Evolutionary conservation across 2,888 invertebrate species (phyloP).

Genomic region (Xestia sexstrigata): DNA sequence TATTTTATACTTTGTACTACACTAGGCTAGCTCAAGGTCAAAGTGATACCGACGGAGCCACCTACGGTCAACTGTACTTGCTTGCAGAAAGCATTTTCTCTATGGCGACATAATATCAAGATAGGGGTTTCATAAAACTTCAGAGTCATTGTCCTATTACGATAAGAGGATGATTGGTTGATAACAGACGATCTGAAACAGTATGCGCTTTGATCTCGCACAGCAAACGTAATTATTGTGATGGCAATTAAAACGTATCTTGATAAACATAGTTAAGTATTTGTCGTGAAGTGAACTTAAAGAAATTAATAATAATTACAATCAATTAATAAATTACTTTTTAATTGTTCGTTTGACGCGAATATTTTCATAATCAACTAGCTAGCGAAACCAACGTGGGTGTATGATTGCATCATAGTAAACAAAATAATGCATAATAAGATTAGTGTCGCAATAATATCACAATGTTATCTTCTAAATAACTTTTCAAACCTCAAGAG

Average conservation of each 20-base stretch:
- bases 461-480: slow-evolving; percentile 22
- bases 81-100: slow-evolving; percentile 44
- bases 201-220: slow-evolving; percentile 70
- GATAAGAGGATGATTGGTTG: slow-evolving; percentile 75
- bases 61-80: slow-evolving; percentile 3
- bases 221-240: slow-evolving; percentile 68
- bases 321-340: slow-evolving; percentile 43
- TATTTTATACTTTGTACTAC: background rate
- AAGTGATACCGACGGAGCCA: background rate
- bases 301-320: slow-evolving; percentile 47
- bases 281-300: slow-evolving; percentile 46
- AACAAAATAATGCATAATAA: slow-evolving; percentile 8
- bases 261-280: slow-evolving; percentile 65
- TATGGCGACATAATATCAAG: slow-evolving; percentile 49
- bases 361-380: slow-evolving; percentile 14
- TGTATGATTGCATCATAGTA: slow-evolving; percentile 29
- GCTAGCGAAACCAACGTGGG: background rate
- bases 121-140: slow-evolving; percentile 71
- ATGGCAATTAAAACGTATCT: slow-evolving; percentile 66
- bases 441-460: slow-evolving; percentile 37
- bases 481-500: slow-evolving; percentile 11
- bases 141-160: slow-evolving; percentile 76
- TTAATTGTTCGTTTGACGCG: slow-evolving; percentile 24
- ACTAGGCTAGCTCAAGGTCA: background rate
- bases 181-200: slow-evolving; percentile 71